Evolutionary conservation across 2,797 vertebrate genomes (phyloP), one percentile per base, ranked within the genome.

Genomic region (Typhlichthys subterraneus): DNA sequence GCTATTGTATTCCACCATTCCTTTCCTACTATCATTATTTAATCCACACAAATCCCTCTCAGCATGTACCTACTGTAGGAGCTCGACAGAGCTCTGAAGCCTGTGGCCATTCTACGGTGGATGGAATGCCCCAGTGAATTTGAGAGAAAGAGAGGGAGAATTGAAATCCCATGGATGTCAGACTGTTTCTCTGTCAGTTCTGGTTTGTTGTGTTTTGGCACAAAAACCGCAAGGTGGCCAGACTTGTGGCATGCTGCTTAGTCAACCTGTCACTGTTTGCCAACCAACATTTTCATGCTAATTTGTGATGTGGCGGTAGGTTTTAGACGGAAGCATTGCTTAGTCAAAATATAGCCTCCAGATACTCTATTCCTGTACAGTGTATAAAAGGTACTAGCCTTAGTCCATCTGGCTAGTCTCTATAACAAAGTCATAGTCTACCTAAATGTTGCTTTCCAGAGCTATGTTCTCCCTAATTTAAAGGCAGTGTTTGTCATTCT

Each of bases 141-240:
- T 45, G 47, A 69, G 42, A 19, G 29, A 29, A 66, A 55, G 13
- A 47, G 13, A 57, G 23, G 33, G 58, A 65, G 59, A 73, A 63
- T 2, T 73, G 71, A 75, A 78, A 81, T 79, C 74, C 77, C 70
- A 66, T 45, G 59, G 79, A 84, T 65, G 79, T 71, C 81, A 82
- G 76, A 72, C 76, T 73, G 62, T 76, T 85, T 89, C 80, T 85
- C 85, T 88, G 85, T 85, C 64, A 54, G 81, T 63, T 76, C 50
- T 1, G 14, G 61, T 61, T 77, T 15, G 12, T 59, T 78, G 53
- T 56, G 54, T 73, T 81, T 82, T 86, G 85, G 86, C 84, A 67
- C 7, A 45, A 73, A 59, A 45, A 63, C 52, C 48, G 5, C 67
- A 68, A 15, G 1, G 57, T 84, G 75, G 77, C 65, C 54, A 73